These are phyloP conservation scores for Isurus oxyrinchus DNA, from an alignment of 2,113 vertebrate species.

Conservation along the genomic window DNA sequence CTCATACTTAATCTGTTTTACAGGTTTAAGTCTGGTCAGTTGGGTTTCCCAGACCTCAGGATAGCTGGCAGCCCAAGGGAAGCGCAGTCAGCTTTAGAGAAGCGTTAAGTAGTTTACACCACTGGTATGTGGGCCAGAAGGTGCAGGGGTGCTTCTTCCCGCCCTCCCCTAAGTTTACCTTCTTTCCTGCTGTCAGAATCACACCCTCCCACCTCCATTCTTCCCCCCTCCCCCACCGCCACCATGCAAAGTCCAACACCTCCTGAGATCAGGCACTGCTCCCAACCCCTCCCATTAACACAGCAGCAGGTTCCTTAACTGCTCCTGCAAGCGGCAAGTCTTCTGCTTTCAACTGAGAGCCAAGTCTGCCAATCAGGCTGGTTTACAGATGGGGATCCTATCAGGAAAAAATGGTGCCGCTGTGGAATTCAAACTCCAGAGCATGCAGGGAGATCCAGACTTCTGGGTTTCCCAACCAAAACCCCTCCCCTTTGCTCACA, in stretches of 20 bases:
- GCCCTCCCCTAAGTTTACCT: background rate
- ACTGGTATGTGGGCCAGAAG: background rate
- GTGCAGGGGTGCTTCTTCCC: background rate
- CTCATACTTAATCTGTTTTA: background rate
- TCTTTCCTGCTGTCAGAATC: background rate
- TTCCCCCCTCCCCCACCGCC: no score
- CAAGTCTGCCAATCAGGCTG: background rate
- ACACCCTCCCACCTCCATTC: background rate
- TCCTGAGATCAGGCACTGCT: background rate
- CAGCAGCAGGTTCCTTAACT: background rate
- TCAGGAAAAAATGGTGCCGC: no score
- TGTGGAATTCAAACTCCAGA: no score
- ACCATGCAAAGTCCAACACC: background rate
- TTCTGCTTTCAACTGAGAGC: background rate
- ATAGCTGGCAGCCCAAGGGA: no score
- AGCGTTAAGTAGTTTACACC: background rate
- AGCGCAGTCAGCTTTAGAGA: background rate
- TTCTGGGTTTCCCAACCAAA: background rate
- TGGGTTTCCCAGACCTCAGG: background rate
- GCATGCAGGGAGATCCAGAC: no score
- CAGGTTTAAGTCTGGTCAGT: background rate
- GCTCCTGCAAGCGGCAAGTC: background rate
- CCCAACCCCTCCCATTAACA: background rate
- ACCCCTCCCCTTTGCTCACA: background rate
- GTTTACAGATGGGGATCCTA: background rate